Base-by-base conservation (phyloP, 2,888 invertebrate genomes). In the Tolmerus cingulatus region DNA sequence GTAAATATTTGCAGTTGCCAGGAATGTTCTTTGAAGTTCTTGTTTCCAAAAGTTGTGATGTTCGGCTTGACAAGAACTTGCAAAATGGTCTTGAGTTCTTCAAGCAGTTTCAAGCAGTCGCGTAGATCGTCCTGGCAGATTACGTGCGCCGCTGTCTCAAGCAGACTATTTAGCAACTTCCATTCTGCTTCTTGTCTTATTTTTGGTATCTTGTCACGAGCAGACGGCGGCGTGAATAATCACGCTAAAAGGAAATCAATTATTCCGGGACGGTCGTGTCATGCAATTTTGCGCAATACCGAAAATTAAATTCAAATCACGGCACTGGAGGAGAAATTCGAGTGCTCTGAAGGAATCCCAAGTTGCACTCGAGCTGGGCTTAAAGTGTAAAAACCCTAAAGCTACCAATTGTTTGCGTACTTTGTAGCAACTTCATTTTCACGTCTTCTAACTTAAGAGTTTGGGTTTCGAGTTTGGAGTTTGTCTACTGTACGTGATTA, bases 151-250 rank as follows among this genome's bases (percentile, higher is more conserved):
- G 66, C 27, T 12, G 14, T 23, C 14, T 66, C 12, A 51, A 51
- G 51, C 27, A 12, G 57, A 66, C 23, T 66, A 27, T 66, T 66
- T 66, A 66, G 66, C 66, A 66, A 66, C 66, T 27, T 27, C 12
- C 66, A 66, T 12, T 66, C 9, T 3, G n/a, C 23, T 66, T 66
- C 66, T 66, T 23, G 27, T 66, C 66, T 66, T 66, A 66, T 66
- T 66, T 66, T 66, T 14, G 66, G 66, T 66, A 66, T 51, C 66
- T 37, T 57, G 57, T 82, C 82, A 82, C 82, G 82, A 82, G 57
- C 66, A 82, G 82, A 82, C 55, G 82, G 82, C 82, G 82, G 82
- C 66, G 82, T 82, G 82, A 82, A 82, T 34, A 82, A 82, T 82
- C 82, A 57, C 27, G 57, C 57, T 82, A 37, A 82, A 57, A 57